These are phyloP conservation scores for Sinopyrophorus schimmeli DNA, from an alignment of 2,888 invertebrate species.

Conservation along the genomic window DNA sequence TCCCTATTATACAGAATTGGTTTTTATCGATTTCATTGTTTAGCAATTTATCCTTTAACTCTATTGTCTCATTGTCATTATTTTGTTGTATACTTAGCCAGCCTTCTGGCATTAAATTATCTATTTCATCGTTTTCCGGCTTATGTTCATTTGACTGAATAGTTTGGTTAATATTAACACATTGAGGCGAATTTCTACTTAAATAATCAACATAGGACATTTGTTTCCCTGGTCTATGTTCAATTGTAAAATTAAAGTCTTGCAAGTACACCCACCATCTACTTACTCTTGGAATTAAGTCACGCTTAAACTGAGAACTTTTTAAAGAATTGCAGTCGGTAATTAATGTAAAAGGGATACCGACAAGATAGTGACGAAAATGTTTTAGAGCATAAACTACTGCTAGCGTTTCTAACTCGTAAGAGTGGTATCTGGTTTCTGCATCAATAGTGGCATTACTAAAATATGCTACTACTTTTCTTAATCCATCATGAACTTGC, in stretches of 20 bases:
- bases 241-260: too few relatives aligned
- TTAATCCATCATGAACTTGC: not conserved
- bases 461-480: not conserved
- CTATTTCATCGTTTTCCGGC: not conserved
- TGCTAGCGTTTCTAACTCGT: not conserved
- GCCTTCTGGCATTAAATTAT: not conserved
- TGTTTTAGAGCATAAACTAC: not conserved
- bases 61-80: not conserved
- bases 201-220: not conserved
- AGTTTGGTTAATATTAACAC: not conserved
- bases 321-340: slow-evolving; percentile 2
- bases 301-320: slow-evolving; percentile 2
- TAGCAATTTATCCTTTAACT: too few relatives aligned
- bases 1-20: not conserved
- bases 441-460: not conserved
- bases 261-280: slow-evolving; percentile 2
- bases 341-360: not conserved
- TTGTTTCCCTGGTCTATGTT: too few relatives aligned
- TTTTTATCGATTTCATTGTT: too few relatives aligned
- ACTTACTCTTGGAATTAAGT: not conserved
- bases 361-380: not conserved
- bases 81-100: not conserved
- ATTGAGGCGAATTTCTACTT: slow-evolving; percentile 1
- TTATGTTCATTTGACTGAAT: not conserved
- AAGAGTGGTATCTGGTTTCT: not conserved